Conservation (phyloP, 1,140 invertebrate species). For the Monomorium pharaonis region DNA sequence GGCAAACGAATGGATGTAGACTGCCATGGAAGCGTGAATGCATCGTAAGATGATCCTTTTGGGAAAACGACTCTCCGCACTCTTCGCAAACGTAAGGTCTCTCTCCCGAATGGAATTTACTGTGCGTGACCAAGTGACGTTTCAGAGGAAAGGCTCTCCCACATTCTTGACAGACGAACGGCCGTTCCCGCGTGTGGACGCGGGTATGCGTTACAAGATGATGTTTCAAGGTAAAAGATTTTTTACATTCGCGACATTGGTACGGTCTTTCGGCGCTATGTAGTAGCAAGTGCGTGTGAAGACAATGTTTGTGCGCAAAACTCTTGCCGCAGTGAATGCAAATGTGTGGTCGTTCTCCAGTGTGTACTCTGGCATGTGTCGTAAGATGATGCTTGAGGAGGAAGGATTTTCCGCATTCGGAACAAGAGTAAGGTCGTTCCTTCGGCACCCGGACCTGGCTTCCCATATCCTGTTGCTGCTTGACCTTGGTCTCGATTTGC, state of each 20-base stretch:
- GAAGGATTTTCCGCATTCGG: slow-evolving; percentile 93
- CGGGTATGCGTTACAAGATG: slow-evolving; percentile 92
- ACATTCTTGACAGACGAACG: slow-evolving; percentile 93
- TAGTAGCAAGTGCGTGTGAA: slow-evolving; percentile 92
- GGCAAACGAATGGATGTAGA: slow-evolving; percentile 91
- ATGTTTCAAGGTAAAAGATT: slow-evolving; percentile 93
- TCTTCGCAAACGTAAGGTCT: slow-evolving; percentile 94
- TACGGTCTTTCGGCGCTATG: slow-evolving; percentile 93
- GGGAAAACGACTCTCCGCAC: slow-evolving; percentile 95
- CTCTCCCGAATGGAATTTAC: slow-evolving; percentile 94
- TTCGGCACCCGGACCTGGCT: slow-evolving; percentile 87
- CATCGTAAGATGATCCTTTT: slow-evolving; percentile 92
- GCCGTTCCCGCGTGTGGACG: slow-evolving; percentile 90
- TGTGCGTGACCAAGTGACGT: slow-evolving; percentile 93
- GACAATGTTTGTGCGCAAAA: slow-evolving; percentile 93
- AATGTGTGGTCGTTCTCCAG: slow-evolving; percentile 92
- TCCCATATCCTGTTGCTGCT: slow-evolving; percentile 87
- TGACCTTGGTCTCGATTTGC: slow-evolving; percentile 86
- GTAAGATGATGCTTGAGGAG: slow-evolving; percentile 93
- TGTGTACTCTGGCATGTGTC: slow-evolving; percentile 92
- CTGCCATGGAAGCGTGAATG: slow-evolving; percentile 94
- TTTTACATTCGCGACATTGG: slow-evolving; percentile 93
- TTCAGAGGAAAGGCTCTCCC: slow-evolving; percentile 92
- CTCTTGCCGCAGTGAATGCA: slow-evolving; percentile 94
- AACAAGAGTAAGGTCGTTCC: slow-evolving; percentile 92